Conservation (phyloP, 2,888 invertebrate genomes). For the Rhabditoides inermis region DNA sequence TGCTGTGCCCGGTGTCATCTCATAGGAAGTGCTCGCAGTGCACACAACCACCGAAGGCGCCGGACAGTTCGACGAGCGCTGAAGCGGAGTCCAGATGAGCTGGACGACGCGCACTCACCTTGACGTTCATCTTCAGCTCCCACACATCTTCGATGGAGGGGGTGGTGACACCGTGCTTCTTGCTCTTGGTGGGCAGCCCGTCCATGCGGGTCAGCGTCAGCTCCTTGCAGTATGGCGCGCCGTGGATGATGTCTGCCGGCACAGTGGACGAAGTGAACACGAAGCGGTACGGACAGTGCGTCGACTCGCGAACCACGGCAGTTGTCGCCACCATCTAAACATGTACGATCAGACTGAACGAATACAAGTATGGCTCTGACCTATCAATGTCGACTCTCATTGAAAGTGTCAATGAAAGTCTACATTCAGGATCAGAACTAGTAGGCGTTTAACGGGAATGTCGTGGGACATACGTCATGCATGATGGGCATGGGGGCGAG, state of each 20-base stretch:
- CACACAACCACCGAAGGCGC: not conserved
- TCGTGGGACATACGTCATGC: too few relatives aligned
- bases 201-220: constrained; percentile 17
- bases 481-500: constrained; percentile 6
- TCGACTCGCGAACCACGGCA: constrained; percentile 30
- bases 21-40: not conserved
- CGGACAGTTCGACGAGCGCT: too few relatives aligned
- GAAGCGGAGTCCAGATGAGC: not conserved
- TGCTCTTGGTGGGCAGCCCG: constrained; percentile 29
- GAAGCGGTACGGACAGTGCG: constrained; percentile 38
- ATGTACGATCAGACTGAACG: too few relatives aligned
- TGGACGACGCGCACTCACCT: not conserved
- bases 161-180: constrained; percentile 16
- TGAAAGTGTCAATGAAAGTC: too few relatives aligned
- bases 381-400: too few relatives aligned
- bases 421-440: too few relatives aligned
- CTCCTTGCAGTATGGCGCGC: not conserved
- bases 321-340: constrained; percentile 20
- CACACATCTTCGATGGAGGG: not conserved
- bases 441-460: too few relatives aligned
- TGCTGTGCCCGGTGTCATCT: constrained; percentile 1
- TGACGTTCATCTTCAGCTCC: not conserved
- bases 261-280: constrained; percentile 6
- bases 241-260: not conserved
- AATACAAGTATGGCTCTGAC: too few relatives aligned